These are phyloP conservation scores for Kryphioiulus occultus DNA, from an alignment of 2,888 invertebrate genomes.

Conservation along the genomic window DNA sequence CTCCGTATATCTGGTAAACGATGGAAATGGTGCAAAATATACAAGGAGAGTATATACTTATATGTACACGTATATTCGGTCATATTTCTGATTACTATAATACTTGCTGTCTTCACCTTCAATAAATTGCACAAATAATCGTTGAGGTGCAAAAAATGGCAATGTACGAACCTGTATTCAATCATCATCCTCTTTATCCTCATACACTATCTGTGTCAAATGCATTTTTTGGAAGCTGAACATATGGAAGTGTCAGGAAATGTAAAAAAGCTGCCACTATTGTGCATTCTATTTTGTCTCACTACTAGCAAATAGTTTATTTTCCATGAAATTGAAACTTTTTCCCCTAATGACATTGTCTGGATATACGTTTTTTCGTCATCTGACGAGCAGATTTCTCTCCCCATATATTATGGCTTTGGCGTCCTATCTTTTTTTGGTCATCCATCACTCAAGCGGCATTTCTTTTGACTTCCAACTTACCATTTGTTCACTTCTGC, in stretches of 20 bases:
- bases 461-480: slow-evolving; percentile 36
- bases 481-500: slow-evolving; percentile 32
- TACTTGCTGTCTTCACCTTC: neutral
- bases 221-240: neutral
- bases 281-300: slow-evolving; percentile 6
- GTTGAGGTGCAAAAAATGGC: neutral
- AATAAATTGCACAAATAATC: neutral
- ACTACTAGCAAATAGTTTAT: slow-evolving; percentile 27
- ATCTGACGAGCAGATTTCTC: neutral
- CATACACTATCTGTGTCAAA: neutral
- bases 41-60: neutral
- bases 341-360: slow-evolving; percentile 32
- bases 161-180: neutral
- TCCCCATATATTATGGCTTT: slow-evolving; percentile 26
- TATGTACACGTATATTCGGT: no score
- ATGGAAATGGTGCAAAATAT: neutral
- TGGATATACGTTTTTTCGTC: neutral
- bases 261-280: neutral
- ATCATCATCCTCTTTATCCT: neutral
- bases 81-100: neutral
- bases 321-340: slow-evolving; percentile 29
- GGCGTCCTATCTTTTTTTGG: slow-evolving; percentile 25
- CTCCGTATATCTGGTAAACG: neutral
- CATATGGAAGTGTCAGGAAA: neutral
- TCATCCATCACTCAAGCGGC: slow-evolving; percentile 24